phyloP scores from a whole-genome alignment of 2,797 vertebrate species.

The Urophycis tenuis region DNA sequence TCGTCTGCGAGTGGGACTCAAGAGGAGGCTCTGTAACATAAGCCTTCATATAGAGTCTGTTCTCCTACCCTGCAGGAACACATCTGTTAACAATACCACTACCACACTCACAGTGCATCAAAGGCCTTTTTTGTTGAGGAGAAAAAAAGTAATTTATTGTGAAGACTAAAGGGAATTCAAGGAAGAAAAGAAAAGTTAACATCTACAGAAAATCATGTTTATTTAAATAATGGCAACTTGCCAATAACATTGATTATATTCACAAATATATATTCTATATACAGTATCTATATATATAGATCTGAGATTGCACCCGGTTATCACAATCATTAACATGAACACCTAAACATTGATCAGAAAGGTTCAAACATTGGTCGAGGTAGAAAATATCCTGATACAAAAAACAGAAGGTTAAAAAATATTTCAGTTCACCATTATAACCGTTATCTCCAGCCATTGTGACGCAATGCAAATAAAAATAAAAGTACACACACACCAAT shows the following conservation, averaged over 20 bases:
- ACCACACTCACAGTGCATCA: neutral
- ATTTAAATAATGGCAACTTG: conserved; percentile 41
- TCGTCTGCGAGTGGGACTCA: neutral
- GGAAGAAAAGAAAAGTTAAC: neutral
- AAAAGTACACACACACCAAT: neutral
- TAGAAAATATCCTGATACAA: conserved; percentile 39
- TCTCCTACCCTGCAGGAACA: neutral
- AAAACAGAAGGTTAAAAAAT: conserved; percentile 20
- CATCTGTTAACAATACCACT: neutral
- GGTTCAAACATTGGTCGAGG: conserved; percentile 31
- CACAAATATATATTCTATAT: too few relatives aligned
- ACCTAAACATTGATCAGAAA: conserved; percentile 1
- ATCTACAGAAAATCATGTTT: conserved; percentile 32
- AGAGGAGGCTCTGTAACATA: neutral
- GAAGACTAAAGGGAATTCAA: neutral
- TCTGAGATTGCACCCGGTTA: conserved; percentile 14
- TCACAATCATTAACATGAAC: neutral
- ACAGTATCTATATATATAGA: too few relatives aligned
- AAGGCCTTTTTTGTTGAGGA: neutral
- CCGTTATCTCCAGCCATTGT: neutral
- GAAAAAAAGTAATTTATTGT: neutral
- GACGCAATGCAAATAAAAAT: neutral
- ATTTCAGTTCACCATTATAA: neutral
- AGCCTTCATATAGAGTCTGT: neutral
- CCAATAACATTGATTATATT: neutral